These are phyloP conservation scores for Drosophila yooni DNA, from an alignment of 2,888 invertebrate species.

Conservation along the genomic window DNA sequence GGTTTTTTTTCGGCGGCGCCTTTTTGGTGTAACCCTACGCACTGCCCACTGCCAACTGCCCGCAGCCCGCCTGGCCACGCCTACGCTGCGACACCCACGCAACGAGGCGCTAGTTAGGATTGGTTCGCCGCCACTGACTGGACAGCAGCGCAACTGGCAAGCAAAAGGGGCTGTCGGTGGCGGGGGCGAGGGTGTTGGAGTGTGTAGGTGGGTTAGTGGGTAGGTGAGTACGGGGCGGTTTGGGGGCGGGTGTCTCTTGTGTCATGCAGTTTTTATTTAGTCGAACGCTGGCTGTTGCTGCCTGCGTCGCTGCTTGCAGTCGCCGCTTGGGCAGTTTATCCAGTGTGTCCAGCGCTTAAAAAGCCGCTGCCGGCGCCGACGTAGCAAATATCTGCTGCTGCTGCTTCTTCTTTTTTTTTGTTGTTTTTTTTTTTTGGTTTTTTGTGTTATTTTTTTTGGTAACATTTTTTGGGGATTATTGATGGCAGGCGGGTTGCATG, in stretches of 20 bases:
- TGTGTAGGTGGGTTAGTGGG: neutral
- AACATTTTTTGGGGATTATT: constrained; percentile 81
- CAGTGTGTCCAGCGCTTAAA: constrained; percentile 70
- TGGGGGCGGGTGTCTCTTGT: constrained; percentile 18
- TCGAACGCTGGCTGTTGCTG: constrained; percentile 10
- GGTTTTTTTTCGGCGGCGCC: constrained; percentile 29
- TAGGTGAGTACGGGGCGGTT: neutral
- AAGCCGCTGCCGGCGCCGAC: constrained; percentile 68
- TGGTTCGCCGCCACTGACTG: constrained; percentile 76
- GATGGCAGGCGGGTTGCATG: constrained; percentile 58
- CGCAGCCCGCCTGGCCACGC: constrained; percentile 72
- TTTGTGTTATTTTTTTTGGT: constrained; percentile 14
- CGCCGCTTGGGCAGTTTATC: constrained; percentile 31
- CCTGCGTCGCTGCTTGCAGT: constrained; percentile 28
- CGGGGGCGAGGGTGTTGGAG: neutral
- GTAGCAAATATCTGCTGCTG: constrained; percentile 22
- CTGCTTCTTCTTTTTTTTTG: constrained; percentile 20
- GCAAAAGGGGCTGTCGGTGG: neutral
- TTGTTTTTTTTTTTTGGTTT: constrained; percentile 21
- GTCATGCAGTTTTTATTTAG: constrained; percentile 53
- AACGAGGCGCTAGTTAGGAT: constrained; percentile 76
- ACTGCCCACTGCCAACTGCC: constrained; percentile 19
- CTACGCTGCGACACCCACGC: constrained; percentile 77
- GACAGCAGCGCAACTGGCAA: constrained; percentile 9
- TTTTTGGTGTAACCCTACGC: constrained; percentile 53